Evolutionary conservation across 2,113 vertebrate genomes (phyloP).

Genomic region (Plectropomus leopardus): DNA sequence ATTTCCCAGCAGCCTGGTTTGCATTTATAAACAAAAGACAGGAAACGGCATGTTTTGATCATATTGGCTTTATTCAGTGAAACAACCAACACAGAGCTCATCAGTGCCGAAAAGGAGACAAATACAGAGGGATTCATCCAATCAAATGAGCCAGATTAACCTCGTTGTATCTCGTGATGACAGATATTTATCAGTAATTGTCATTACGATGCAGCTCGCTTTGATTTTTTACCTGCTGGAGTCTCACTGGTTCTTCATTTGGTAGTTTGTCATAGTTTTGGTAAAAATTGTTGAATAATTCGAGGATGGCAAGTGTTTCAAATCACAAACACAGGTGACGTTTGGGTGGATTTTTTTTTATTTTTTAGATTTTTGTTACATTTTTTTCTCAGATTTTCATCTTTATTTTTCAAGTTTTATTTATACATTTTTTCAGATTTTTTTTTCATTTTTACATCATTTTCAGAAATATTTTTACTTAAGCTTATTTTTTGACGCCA

Average conservation of each 20-base stretch:
- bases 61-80: conserved; percentile 82
- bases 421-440: neutral
- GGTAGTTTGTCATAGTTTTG: conserved; percentile 24
- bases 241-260: conserved; percentile 59
- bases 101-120: neutral
- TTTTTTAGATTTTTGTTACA: neutral
- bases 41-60: conserved; percentile 18
- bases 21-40: neutral
- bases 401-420: neutral
- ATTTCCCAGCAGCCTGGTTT: neutral
- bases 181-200: neutral
- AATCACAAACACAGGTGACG: conserved; percentile 12
- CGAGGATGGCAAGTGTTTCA: neutral
- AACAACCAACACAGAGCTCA: conserved; percentile 22
- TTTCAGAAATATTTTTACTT: neutral
- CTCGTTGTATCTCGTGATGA: neutral
- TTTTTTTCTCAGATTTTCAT: neutral
- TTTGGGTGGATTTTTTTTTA: neutral
- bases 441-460: neutral
- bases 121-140: conserved; percentile 34
- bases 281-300: conserved; percentile 23
- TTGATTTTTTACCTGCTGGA: conserved; percentile 26
- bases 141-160: conserved; percentile 10
- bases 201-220: neutral
- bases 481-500: neutral